These are phyloP conservation scores for Phocoena phocoena DNA, from an alignment of 2,113 vertebrate species.

Conservation along the genomic window DNA sequence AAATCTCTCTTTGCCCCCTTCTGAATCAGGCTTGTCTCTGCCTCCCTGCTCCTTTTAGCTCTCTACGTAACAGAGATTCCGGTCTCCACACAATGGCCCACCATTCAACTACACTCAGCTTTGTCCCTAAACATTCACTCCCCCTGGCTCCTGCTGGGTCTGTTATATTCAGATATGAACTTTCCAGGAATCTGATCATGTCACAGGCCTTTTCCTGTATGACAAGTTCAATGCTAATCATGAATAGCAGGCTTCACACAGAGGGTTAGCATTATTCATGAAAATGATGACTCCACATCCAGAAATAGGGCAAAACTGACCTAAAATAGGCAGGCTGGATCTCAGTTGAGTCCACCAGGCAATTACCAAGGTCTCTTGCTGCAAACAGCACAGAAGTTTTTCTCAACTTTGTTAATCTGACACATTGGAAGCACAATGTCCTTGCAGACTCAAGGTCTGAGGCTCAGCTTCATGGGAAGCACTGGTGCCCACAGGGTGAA, in stretches of 20 bases:
- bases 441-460: constrained; percentile 9
- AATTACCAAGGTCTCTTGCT: constrained; percentile 58
- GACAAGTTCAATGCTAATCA: constrained; percentile 18
- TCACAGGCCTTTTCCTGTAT: constrained; percentile 62
- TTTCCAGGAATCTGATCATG: constrained; percentile 62
- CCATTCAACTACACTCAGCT: constrained; percentile 54
- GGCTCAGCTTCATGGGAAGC: not conserved
- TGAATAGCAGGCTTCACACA: constrained; percentile 62
- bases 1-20: constrained; percentile 1
- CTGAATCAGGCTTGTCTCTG: constrained; percentile 29
- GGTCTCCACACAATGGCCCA: constrained; percentile 44
- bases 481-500: not conserved
- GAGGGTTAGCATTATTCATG: constrained; percentile 56
- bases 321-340: constrained; percentile 34
- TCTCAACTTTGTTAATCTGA: constrained; percentile 42
- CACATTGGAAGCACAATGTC: not conserved
- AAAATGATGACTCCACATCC: constrained; percentile 70
- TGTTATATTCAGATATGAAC: constrained; percentile 62
- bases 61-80: constrained; percentile 36
- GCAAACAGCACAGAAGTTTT: constrained; percentile 29
- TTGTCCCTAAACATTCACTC: constrained; percentile 37
- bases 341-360: constrained; percentile 34
- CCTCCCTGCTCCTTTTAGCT: constrained; percentile 20
- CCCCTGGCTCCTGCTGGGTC: constrained; percentile 55
- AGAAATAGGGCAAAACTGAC: constrained; percentile 64